Percentiles rank a stretch among this genome's conserved stretches.
phyloP scores from a whole-genome alignment of 2,113 vertebrate genomes.

The Camelus bactrianus region DNA sequence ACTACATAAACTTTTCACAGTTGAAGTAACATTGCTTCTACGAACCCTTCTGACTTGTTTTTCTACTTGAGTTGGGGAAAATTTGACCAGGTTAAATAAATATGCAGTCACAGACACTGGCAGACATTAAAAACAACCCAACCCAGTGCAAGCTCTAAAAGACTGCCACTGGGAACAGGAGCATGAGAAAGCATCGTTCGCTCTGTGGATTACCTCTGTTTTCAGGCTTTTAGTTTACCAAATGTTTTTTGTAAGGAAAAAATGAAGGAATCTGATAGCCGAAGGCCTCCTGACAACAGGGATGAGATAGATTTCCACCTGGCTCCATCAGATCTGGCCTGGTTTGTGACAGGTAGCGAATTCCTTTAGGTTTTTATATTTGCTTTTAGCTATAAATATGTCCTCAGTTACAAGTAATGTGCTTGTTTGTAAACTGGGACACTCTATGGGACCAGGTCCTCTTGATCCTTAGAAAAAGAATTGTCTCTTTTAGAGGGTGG shows the following conservation, averaged over 20 bases:
- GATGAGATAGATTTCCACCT: constrained; percentile 41
- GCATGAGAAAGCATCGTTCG: constrained; percentile 57
- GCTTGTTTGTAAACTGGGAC: not conserved
- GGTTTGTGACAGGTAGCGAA: constrained; percentile 28
- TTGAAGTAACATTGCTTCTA: constrained; percentile 70
- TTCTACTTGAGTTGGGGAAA: constrained; percentile 57
- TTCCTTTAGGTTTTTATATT: constrained; percentile 18
- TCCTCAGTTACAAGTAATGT: not conserved
- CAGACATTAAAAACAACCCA: constrained; percentile 26
- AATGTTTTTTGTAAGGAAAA: constrained; percentile 45
- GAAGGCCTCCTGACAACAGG: not conserved
- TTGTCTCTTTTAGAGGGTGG: not conserved
- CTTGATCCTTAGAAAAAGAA: constrained; percentile 36
- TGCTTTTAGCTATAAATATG: constrained; percentile 43
- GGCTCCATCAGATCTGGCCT: not conserved
- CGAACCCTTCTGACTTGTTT: constrained; percentile 64
- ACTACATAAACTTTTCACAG: constrained; percentile 24
- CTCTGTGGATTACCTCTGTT: constrained; percentile 19
- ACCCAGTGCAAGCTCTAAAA: not conserved
- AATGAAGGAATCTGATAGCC: not conserved
- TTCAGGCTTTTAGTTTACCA: constrained; percentile 13
- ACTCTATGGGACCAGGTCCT: not conserved
- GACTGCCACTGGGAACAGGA: not conserved
- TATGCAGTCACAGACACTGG: constrained; percentile 60
- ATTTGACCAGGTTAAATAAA: constrained; percentile 76